Percentiles rank a stretch among this genome's conserved stretches.
Conservation (phyloP, 2,888 invertebrate genomes). For the Drosophila helvetica region DNA sequence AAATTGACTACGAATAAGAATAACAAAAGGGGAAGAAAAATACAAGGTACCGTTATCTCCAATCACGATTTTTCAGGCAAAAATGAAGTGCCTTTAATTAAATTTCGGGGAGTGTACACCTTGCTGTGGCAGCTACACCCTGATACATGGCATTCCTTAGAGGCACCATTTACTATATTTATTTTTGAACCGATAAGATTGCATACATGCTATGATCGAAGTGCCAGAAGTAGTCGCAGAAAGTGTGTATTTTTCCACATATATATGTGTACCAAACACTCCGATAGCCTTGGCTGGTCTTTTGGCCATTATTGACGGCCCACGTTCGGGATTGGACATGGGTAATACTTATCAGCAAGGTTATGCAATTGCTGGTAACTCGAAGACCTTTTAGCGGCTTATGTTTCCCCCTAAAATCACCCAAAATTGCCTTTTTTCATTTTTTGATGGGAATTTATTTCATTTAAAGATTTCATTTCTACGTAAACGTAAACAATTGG, state of each 20-base stretch:
- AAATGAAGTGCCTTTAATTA: too few relatives aligned
- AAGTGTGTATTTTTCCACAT: too few relatives aligned
- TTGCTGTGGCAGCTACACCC: not conserved
- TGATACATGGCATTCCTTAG: not conserved
- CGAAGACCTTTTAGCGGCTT: slow-evolving; percentile 31
- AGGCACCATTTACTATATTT: slow-evolving; percentile 1
- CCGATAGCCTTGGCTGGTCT: slow-evolving; percentile 18
- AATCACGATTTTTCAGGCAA: too few relatives aligned
- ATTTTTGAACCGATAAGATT: slow-evolving; percentile 66
- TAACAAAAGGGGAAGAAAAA: too few relatives aligned
- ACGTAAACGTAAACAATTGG: slow-evolving; percentile 24
- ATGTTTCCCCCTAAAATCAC: slow-evolving; percentile 14
- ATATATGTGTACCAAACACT: too few relatives aligned
- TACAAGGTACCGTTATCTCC: too few relatives aligned
- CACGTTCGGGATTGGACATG: slow-evolving; percentile 19
- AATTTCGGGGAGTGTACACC: too few relatives aligned
- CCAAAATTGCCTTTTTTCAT: too few relatives aligned
- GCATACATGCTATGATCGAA: slow-evolving; percentile 45
- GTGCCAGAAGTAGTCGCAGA: slow-evolving; percentile 11
- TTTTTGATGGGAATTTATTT: slow-evolving; percentile 48
- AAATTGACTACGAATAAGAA: too few relatives aligned
- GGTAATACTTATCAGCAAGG: slow-evolving; percentile 19
- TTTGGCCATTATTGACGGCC: slow-evolving; percentile 38
- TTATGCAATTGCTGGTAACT: slow-evolving; percentile 55
- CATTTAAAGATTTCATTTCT: slow-evolving; percentile 19